Conservation (phyloP, 2,888 invertebrate genomes). For the Chymomyza amoena region DNA sequence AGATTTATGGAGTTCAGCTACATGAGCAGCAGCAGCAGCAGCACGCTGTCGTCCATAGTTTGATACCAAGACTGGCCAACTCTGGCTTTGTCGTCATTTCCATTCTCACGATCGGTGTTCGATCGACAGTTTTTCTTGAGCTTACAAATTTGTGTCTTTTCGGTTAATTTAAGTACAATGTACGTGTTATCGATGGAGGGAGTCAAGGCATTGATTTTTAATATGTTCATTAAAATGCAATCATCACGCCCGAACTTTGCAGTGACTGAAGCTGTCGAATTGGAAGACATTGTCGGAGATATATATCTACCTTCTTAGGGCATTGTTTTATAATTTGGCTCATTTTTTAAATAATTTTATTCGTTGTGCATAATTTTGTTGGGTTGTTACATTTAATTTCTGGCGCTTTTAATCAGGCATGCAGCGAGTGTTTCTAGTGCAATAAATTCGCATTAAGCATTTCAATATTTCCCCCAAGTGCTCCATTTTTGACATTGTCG, state of each 20-base stretch:
- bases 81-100: slow-evolving; percentile 68
- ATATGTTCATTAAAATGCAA: slow-evolving; percentile 77
- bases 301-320: not conserved
- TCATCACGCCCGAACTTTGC: slow-evolving; percentile 60
- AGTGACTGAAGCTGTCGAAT: not conserved
- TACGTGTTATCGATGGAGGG: slow-evolving; percentile 56
- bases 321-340: slow-evolving; percentile 37
- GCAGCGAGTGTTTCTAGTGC: slow-evolving; percentile 48
- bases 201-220: slow-evolving; percentile 72
- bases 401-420: slow-evolving; percentile 49
- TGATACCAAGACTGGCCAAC: no score
- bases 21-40: slow-evolving; percentile 12
- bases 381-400: slow-evolving; percentile 43
- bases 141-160: slow-evolving; percentile 42
- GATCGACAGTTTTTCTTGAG: slow-evolving; percentile 61
- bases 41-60: slow-evolving; percentile 25
- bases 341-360: slow-evolving; percentile 54
- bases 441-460: slow-evolving; percentile 54
- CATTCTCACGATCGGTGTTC: slow-evolving; percentile 77
- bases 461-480: slow-evolving; percentile 39
- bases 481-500: slow-evolving; percentile 55
- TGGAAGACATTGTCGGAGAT: not conserved
- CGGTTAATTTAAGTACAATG: slow-evolving; percentile 63
- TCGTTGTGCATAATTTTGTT: slow-evolving; percentile 29
- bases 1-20: slow-evolving; percentile 75